Evolutionary conservation across 1,140 invertebrate species (phyloP).

Genomic region (Procambarus clarkii): DNA sequence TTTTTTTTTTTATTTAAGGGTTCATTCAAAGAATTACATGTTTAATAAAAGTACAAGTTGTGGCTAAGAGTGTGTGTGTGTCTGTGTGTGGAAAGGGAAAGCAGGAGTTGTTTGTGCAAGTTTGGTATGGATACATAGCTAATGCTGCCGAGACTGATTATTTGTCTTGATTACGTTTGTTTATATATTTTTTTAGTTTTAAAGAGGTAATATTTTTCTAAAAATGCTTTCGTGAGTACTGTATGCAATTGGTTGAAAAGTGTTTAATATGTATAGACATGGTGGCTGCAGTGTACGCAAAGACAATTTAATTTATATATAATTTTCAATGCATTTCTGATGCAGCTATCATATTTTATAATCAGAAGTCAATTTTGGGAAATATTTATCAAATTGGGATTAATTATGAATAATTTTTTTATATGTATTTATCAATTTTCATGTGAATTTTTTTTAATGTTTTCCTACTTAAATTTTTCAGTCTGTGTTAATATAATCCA

Average conservation of each 20-base stretch:
- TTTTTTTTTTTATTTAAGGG: no score
- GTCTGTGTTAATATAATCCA: background rate
- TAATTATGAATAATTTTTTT: background rate
- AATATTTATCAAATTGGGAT: background rate
- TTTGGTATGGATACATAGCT: background rate
- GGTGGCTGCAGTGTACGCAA: background rate
- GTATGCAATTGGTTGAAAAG: background rate
- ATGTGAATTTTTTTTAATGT: background rate
- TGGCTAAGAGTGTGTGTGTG: background rate
- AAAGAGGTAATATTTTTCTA: constrained; percentile 9
- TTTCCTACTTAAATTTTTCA: background rate
- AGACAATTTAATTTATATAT: background rate
- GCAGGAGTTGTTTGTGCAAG: background rate
- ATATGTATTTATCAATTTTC: background rate
- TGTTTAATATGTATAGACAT: background rate
- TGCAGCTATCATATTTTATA: background rate
- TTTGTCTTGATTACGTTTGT: background rate
- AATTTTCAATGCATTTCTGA: background rate
- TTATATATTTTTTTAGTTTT: constrained; percentile 25
- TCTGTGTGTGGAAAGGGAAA: background rate
- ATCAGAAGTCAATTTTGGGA: background rate
- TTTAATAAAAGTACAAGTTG: constrained; percentile 30
- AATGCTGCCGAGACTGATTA: background rate
- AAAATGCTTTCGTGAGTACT: background rate
- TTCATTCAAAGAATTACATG: no score